phyloP scores from a whole-genome alignment of 2,888 invertebrate genomes.

The Drosophila percnosoma region DNA sequence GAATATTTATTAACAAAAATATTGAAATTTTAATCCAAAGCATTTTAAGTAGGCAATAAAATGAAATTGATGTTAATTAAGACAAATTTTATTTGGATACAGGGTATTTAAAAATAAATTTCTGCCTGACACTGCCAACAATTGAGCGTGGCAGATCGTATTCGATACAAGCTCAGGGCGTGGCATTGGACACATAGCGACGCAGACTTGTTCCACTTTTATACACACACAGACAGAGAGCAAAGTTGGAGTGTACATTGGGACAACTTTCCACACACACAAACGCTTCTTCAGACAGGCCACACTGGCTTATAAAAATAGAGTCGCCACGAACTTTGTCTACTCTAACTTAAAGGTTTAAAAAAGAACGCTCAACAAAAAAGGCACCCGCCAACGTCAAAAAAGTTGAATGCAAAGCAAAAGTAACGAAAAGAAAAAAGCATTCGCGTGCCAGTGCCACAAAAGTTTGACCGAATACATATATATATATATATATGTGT shows the following conservation, averaged over 20 bases:
- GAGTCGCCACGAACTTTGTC: slow-evolving; percentile 26
- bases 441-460: slow-evolving; percentile 61
- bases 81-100: too few species aligned
- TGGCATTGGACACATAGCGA: slow-evolving; percentile 46
- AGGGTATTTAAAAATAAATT: slow-evolving; percentile 13
- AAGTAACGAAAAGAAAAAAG: slow-evolving; percentile 12
- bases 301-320: slow-evolving; percentile 20
- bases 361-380: slow-evolving; percentile 29
- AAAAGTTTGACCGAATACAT: slow-evolving; percentile 46
- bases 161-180: slow-evolving; percentile 49
- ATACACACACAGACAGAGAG: slow-evolving; percentile 13
- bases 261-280: slow-evolving; percentile 65
- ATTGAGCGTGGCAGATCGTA: slow-evolving; percentile 41
- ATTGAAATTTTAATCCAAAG: not conserved
- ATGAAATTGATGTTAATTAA: not conserved
- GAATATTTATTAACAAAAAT: not conserved
- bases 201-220: slow-evolving; percentile 72
- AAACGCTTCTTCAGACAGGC: slow-evolving; percentile 38
- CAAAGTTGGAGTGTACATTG: slow-evolving; percentile 60
- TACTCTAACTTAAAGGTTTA: slow-evolving; percentile 33
- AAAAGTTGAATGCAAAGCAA: slow-evolving; percentile 34
- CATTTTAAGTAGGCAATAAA: not conserved
- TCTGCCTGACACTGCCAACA: slow-evolving; percentile 39
- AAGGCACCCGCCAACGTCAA: slow-evolving; percentile 13
- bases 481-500: slow-evolving; percentile 13